Evolutionary conservation across 2,113 vertebrate genomes (phyloP).

Genomic region (Callocephalon fimbriatum): DNA sequence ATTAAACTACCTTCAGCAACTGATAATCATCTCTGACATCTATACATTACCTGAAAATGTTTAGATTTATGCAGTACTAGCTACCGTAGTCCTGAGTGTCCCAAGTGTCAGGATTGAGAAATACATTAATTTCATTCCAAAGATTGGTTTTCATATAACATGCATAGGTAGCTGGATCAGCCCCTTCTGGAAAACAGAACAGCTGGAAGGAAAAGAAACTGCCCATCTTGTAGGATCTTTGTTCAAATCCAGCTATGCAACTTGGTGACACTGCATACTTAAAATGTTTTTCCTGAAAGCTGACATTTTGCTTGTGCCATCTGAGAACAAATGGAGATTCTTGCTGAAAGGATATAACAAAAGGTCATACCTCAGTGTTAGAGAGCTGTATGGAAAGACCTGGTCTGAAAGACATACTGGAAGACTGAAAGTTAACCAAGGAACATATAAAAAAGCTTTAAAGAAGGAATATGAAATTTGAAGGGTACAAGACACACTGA

Average conservation of each 20-base stretch:
- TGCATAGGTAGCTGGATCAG: background rate
- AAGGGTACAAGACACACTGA: background rate
- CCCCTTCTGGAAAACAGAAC: background rate
- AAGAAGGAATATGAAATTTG: background rate
- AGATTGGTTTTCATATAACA: background rate
- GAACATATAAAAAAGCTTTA: background rate
- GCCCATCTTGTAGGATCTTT: background rate
- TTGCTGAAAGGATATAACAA: background rate
- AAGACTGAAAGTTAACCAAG: background rate
- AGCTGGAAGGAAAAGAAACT: background rate
- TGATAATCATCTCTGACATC: rapidly evolving
- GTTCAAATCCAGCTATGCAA: background rate
- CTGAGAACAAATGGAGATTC: background rate
- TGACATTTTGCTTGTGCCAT: background rate
- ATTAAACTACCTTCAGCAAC: background rate
- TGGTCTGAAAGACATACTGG: background rate
- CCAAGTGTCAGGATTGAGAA: background rate
- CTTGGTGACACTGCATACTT: background rate
- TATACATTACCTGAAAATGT: background rate
- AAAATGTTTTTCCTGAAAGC: background rate
- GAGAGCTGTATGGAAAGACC: background rate
- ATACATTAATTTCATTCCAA: background rate
- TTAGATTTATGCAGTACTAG: background rate
- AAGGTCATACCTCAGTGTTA: background rate
- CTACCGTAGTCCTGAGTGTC: background rate